Conservation (phyloP, 2,113 vertebrate genomes). For the Axis porcinus region DNA sequence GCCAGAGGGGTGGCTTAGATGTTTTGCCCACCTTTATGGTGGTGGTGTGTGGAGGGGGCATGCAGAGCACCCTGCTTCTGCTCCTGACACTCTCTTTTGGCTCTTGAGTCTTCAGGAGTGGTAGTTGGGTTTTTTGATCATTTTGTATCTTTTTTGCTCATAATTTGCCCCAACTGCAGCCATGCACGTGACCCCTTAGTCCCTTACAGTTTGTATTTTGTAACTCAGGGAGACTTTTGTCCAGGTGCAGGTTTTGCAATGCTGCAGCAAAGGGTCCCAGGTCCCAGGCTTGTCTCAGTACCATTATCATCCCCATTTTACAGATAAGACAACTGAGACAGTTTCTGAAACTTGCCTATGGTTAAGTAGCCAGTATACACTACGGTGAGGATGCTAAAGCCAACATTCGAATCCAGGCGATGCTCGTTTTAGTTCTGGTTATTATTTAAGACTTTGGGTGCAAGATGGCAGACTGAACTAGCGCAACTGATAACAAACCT, state of each 20-base stretch:
- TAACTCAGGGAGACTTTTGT: not conserved
- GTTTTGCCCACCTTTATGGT: not conserved
- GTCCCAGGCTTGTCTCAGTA: not conserved
- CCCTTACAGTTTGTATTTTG: not conserved
- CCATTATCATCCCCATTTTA: not conserved
- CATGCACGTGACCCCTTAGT: not conserved
- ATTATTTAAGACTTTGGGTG: not conserved
- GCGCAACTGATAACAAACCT: not conserved
- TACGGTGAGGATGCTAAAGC: not conserved
- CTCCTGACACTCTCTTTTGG: not conserved
- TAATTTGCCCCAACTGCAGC: not conserved
- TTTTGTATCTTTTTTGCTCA: not conserved
- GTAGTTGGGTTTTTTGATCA: not conserved
- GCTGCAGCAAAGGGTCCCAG: not conserved
- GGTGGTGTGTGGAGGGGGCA: not conserved
- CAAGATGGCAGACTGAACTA: not conserved
- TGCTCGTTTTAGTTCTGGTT: not conserved
- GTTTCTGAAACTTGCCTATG: not conserved
- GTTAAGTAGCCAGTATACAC: not conserved
- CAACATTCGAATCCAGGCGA: not conserved
- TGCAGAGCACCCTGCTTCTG: not conserved
- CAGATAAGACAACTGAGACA: not conserved
- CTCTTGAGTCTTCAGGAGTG: not conserved
- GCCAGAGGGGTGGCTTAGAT: not conserved
- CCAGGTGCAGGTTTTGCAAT: not conserved